Base-by-base conservation (phyloP, 2,797 vertebrate species). In the Leptoclinus maculatus region DNA sequence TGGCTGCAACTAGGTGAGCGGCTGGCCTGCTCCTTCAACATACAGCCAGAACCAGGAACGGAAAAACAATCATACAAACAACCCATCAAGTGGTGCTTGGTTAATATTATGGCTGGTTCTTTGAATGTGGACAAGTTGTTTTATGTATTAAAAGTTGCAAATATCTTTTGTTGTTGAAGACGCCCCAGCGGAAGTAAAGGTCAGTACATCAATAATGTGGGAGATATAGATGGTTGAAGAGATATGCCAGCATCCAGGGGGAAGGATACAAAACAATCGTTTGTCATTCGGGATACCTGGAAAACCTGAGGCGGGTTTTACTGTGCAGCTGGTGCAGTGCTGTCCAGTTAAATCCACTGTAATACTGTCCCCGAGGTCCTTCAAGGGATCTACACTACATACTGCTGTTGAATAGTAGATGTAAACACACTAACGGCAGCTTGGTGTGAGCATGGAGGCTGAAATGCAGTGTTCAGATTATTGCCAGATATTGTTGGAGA, bases 401-500 rank as follows among this genome's bases (percentile, higher is more conserved):
- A 21, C 8, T 39, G 17, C 45, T 56, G 7, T 11, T 70, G 4
- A 49, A 72, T 16, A 39, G 29, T 1, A 27, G 32, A 66, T n/a
- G 62, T 21, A 3, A 43, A 59, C 27, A 70, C 43, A 32, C 49
- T 21, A 47, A 8, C 16, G 17, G 49, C 27, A 54, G 67, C 17
- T 56, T 34, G 38, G 58, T 41, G 34, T 1, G 14, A 77, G 43
- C 29, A 8, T 39, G 25, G 60, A 53, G 36, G 27, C 66, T 73
- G 16, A 77, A 79, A 62, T 45, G 45, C 29, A 56, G 21, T 9
- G 2, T 43, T 59, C 29, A 75, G 74, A 78, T 80, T 23, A 59
- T 2, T 83, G 83, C 73, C 80, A 83, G 65, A 69, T 34, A 65
- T 80, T 88, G 27, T 80, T 88, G 88, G 90, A 85, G 66, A 34